Base-by-base conservation (phyloP, 2,888 invertebrate genomes). In the Sisyra terminalis region DNA sequence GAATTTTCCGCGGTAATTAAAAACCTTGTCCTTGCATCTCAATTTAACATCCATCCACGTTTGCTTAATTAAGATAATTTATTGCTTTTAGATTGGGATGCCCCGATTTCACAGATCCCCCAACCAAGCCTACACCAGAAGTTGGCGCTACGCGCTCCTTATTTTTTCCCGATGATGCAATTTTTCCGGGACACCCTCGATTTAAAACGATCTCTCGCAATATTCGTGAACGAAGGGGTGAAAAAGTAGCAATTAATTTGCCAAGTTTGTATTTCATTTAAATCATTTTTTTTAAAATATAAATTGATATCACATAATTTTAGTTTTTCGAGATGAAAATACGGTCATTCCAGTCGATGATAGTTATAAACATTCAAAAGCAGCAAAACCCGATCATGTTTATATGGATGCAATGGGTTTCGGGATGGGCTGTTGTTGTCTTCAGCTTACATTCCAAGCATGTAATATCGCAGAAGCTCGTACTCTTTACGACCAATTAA, bases 361-460 rank as follows among this genome's bases (percentile, higher is more conserved):
- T 49, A 78, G 80, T 6, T 61, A 67, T 49, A 63, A 65, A 46
- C 65, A 71, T 50, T 75, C 77, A 40, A 71, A 72, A 40, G 78
- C 78, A 1, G 84, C 85, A 0, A 68, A 76, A 53, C 85, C 86
- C 0, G 87, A 96, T 66, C 88, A 92, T 55, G 86, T 99, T 48
- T 93, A 97, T 56, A 82, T 98, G 82, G 98, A 99, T 63, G 90
- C 93, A 1, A 97, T 98, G 97, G 97, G 96, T 16, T 98, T 98
- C 61, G 97, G 96, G 43, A 98, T 98, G 98, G 98, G 98, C 24
- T 94, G 94, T 61, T 93, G 90, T 55, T 97, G 96, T 58, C 70
- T 97, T 31, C 97, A 97, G 62, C 71, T 93, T 44, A 93, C 92
- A 39, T 97, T 98, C 68, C 86, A 92, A 65, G 96, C 97, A 1